Evolutionary conservation across 2,797 vertebrate species (phyloP).

Genomic region (Sardinella longiceps): DNA sequence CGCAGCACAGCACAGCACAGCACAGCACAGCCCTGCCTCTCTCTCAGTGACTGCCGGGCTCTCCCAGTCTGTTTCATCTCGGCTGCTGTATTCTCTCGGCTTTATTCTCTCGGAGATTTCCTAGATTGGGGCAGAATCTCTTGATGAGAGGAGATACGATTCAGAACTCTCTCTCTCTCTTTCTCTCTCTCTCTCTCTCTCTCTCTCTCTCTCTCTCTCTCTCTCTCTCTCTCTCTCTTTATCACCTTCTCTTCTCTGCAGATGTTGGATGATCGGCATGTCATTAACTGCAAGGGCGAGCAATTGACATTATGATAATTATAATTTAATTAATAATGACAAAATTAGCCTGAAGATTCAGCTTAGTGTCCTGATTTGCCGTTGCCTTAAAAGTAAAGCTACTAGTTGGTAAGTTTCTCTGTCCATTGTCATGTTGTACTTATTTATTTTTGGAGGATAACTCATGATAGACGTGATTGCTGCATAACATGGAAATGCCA

Average conservation of each 20-base stretch:
- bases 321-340: background rate
- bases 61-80: background rate
- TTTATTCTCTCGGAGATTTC: background rate
- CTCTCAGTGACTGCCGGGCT: background rate
- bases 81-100: background rate
- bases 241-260: no score
- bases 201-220: background rate
- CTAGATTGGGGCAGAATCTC: background rate
- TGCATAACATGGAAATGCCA: no score
- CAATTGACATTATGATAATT: background rate
- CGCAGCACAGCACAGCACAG: background rate
- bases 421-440: background rate
- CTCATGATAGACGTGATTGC: no score
- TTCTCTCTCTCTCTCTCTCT: conserved; percentile 26
- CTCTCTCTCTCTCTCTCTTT: conserved; percentile 12
- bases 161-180: background rate
- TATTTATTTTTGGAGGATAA: no score
- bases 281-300: background rate
- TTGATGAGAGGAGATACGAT: background rate
- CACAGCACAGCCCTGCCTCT: background rate
- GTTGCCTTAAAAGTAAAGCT: background rate
- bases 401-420: no score
- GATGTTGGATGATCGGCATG: background rate
- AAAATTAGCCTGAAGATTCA: background rate
- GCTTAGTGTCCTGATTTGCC: background rate